Conservation (phyloP, 2,113 vertebrate species). For the Alligator sinensis region DNA sequence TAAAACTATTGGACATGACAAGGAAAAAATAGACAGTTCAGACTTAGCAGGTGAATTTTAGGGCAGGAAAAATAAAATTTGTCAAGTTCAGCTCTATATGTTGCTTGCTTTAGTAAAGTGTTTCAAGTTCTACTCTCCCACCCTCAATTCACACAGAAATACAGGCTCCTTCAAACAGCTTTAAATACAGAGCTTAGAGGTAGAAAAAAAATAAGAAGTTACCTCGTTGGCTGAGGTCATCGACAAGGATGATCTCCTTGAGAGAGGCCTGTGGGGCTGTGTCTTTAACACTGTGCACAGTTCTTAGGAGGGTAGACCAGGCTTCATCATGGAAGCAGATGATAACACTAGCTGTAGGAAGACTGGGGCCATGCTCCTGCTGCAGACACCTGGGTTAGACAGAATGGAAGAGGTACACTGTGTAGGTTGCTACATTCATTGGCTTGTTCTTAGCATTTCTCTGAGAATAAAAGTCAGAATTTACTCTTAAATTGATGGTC, state of each 20-base stretch:
- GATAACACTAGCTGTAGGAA: conserved; percentile 87
- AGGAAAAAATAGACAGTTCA: neutral
- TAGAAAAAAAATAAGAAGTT: neutral
- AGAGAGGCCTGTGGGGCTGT: conserved; percentile 81
- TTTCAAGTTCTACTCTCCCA: neutral
- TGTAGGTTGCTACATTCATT: neutral
- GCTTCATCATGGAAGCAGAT: conserved; percentile 90
- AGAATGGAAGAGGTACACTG: neutral
- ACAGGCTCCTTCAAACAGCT: neutral
- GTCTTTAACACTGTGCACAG: conserved; percentile 87
- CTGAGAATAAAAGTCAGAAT: neutral
- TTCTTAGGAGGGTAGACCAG: conserved; percentile 89
- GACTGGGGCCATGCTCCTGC: conserved; percentile 74
- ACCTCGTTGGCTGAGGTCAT: conserved; percentile 89
- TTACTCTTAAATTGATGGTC: neutral
- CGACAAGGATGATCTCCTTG: conserved; percentile 89
- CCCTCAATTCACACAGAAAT: rapidly evolving
- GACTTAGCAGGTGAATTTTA: conserved; percentile 25
- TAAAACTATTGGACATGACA: neutral
- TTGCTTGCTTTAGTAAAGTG: neutral
- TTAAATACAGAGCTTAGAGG: neutral
- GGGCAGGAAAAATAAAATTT: neutral
- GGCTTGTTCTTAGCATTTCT: neutral
- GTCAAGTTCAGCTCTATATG: neutral
- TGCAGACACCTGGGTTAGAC: conserved; percentile 82